Base-by-base conservation (phyloP, 92 coral and sea anemone genomes). In the Parazoanthus atlanticus region DNA sequence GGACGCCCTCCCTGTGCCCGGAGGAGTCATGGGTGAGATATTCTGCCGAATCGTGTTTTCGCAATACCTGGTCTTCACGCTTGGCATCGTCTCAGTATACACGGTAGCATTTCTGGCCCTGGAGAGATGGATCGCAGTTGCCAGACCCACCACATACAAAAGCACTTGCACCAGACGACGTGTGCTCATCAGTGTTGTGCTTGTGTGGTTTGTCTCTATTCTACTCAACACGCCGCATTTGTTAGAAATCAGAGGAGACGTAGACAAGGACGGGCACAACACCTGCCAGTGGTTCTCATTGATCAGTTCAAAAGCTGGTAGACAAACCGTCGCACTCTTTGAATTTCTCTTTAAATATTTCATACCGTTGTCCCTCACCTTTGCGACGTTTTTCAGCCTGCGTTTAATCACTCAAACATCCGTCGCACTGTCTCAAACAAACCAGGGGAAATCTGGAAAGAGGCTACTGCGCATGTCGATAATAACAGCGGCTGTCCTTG, bases 1-100 rank as follows among this genome's bases (percentile, higher is more conserved):
- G 36, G 87, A 91, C 32, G 80, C 85, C 32, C 79, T 94, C 74
- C 46, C 89, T 46, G 91, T 90, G 82, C 96, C 98, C 61, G 54
- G 52, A 23, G 98, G 95, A 84, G 84, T 85, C 32, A 79, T 91
- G 31, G 96, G 96, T 30, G 96, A 96, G 72, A 31, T 94, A 6
- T 94, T 94, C 89, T 96, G 98, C 70, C 94, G 98, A 6, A 69
- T 96, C 43, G 43, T 96, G 32, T 91, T 74, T 69, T 96, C 98
- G 26, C 98, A 96, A 80, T 96, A 92, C 81, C 90, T 96, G 13
- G 94, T 96, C 61, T 96, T 96, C 88, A 93, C 97, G 10, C 87
- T 96, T 43, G 98, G 98, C 28, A 93, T 96, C 43, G 98, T 96
- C 47, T 96, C 98, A 0, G 98, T 96, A 34, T 96, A 96, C 33